phyloP scores from a whole-genome alignment of 1,140 invertebrate species.

The Lepidurus apus region DNA sequence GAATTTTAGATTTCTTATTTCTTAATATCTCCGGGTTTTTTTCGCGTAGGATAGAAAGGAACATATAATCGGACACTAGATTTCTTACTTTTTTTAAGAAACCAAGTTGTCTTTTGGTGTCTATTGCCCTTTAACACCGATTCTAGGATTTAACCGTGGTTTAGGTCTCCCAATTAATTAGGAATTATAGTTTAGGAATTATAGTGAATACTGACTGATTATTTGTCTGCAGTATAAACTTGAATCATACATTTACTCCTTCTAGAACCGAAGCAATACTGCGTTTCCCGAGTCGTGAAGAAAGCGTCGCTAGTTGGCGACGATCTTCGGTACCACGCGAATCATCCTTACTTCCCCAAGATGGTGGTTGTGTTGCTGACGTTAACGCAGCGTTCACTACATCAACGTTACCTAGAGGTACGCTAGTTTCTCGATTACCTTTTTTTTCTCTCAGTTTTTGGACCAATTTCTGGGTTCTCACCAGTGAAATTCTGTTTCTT shows the following conservation, averaged over 20 bases:
- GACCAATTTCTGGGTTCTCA: not conserved
- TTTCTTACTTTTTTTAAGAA: too few relatives aligned
- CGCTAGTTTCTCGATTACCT: not conserved
- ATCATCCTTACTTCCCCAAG: conserved; percentile 20
- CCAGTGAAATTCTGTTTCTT: not conserved
- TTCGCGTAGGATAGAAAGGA: too few relatives aligned
- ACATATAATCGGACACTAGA: too few relatives aligned
- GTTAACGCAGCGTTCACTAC: not conserved
- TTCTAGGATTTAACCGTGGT: too few relatives aligned
- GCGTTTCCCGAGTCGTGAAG: conserved; percentile 1
- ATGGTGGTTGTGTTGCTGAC: not conserved
- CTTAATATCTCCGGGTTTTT: too few relatives aligned
- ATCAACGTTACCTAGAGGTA: not conserved
- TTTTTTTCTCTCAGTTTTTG: not conserved
- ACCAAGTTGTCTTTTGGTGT: too few relatives aligned
- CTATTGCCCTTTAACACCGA: too few relatives aligned
- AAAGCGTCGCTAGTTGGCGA: not conserved
- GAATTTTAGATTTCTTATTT: too few relatives aligned
- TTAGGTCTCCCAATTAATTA: too few relatives aligned
- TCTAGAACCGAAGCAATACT: not conserved
- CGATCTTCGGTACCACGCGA: conserved; percentile 1
- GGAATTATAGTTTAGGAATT: too few relatives aligned
- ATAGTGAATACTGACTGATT: not conserved
- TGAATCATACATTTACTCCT: not conserved
- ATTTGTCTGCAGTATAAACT: not conserved